Conservation (phyloP, 2,888 invertebrate genomes). For the Diarsia rubi region DNA sequence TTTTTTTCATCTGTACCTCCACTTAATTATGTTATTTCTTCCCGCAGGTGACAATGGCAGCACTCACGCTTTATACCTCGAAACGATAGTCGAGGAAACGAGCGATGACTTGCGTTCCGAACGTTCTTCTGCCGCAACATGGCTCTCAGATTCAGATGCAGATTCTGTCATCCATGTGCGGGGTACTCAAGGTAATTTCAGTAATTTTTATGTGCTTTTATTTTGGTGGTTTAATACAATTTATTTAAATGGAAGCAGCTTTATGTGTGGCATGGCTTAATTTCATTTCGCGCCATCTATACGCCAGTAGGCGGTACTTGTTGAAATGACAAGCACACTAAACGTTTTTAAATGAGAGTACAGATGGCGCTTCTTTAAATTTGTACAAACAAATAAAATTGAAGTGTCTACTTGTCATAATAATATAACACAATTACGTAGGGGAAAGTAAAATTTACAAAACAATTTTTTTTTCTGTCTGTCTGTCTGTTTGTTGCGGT, state of each 20-base stretch:
- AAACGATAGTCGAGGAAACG: slow-evolving; percentile 97
- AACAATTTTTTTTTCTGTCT: too few relatives aligned
- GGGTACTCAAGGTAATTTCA: slow-evolving; percentile 81
- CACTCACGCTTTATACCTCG: slow-evolving; percentile 93
- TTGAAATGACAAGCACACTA: not conserved
- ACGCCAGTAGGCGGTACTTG: slow-evolving; percentile 68
- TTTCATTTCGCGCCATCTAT: slow-evolving; percentile 78
- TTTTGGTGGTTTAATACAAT: not conserved
- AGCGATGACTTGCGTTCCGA: slow-evolving; percentile 96
- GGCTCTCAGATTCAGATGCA: slow-evolving; percentile 94
- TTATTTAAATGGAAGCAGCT: not conserved
- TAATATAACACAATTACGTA: too few relatives aligned
- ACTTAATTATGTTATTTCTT: slow-evolving; percentile 34
- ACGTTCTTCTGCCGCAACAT: slow-evolving; percentile 92
- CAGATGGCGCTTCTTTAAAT: slow-evolving; percentile 69
- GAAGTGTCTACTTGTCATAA: too few relatives aligned
- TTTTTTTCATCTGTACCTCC: not conserved
- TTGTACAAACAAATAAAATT: too few relatives aligned
- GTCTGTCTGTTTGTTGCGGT: too few relatives aligned
- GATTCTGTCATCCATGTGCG: slow-evolving; percentile 95
- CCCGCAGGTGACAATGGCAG: slow-evolving; percentile 86
- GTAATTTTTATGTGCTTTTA: not conserved
- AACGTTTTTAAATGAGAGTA: not conserved
- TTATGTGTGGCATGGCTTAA: not conserved
- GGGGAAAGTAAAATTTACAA: too few relatives aligned